Evolutionary conservation across 2,797 vertebrate species (phyloP).

Genomic region (Sciurus vulgaris): DNA sequence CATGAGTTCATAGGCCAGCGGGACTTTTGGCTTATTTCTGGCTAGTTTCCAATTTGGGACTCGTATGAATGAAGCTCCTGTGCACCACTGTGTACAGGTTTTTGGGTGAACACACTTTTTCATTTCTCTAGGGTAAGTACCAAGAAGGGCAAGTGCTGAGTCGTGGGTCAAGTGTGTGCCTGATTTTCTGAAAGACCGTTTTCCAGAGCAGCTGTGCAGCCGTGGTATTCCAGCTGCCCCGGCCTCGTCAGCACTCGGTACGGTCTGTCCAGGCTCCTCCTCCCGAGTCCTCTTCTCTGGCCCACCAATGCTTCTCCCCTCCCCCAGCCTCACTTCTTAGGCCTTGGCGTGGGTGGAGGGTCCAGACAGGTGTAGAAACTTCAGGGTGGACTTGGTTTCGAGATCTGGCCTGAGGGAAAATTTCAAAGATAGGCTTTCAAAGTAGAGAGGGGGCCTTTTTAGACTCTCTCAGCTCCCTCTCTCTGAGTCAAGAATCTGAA

Average conservation of each 20-base stretch:
- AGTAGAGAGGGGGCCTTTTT: background rate
- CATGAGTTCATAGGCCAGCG: background rate
- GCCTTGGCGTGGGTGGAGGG: background rate
- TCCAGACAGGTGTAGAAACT: background rate
- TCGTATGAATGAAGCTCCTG: background rate
- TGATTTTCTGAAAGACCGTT: background rate
- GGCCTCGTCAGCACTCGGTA: background rate
- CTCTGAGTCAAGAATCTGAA: background rate
- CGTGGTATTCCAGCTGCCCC: background rate
- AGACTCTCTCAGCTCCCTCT: slow-evolving; percentile 1
- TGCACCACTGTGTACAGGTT: background rate
- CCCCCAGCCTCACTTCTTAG: background rate
- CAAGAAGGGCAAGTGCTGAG: background rate
- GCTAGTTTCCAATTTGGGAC: background rate
- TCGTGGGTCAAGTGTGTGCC: background rate
- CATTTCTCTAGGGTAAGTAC: background rate
- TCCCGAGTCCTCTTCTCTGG: too few species aligned
- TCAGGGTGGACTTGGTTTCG: background rate
- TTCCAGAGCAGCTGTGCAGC: background rate
- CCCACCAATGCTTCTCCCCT: background rate
- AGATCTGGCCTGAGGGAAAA: background rate
- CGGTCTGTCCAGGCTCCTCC: background rate
- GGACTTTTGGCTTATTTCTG: background rate
- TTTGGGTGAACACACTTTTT: background rate
- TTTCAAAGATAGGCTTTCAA: slow-evolving; percentile 25